A percentile compares a stretch with the other conserved stretches of the same genome.
Evolutionary conservation across 1,140 invertebrate genomes (phyloP).

Genomic region (Portunus trituberculatus): DNA sequence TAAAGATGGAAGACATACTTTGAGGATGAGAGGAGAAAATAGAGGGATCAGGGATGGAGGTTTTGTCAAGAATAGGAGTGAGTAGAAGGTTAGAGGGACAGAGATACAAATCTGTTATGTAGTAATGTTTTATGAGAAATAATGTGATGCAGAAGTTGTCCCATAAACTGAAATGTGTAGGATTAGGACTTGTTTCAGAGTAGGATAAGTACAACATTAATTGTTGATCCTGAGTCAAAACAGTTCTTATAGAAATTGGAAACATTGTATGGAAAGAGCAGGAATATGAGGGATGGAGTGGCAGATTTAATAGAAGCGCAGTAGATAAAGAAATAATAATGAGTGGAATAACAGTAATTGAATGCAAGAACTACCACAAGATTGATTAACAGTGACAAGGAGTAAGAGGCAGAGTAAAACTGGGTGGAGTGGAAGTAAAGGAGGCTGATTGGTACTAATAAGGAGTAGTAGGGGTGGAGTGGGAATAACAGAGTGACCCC

Average conservation of each 20-base stretch:
- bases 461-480: not conserved
- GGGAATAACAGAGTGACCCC: not conserved
- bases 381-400: not conserved
- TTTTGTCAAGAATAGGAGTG: not conserved
- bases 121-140: too few species aligned
- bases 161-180: not conserved
- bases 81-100: slow-evolving; percentile 4
- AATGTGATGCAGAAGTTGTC: too few species aligned
- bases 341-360: not conserved
- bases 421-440: not conserved
- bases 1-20: too few species aligned
- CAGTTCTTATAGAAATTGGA: not conserved
- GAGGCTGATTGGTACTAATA: not conserved
- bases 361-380: not conserved
- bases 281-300: not conserved
- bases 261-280: not conserved
- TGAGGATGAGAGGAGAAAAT: not conserved
- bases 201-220: not conserved
- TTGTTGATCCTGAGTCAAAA: not conserved
- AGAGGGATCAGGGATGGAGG: not conserved
- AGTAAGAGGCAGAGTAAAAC: not conserved
- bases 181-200: not conserved
- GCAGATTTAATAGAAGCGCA: not conserved
- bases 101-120: too few species aligned
- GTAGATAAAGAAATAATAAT: not conserved